These are phyloP conservation scores for Lymantria monacha DNA, from an alignment of 2,888 invertebrate genomes.

Conservation along the genomic window DNA sequence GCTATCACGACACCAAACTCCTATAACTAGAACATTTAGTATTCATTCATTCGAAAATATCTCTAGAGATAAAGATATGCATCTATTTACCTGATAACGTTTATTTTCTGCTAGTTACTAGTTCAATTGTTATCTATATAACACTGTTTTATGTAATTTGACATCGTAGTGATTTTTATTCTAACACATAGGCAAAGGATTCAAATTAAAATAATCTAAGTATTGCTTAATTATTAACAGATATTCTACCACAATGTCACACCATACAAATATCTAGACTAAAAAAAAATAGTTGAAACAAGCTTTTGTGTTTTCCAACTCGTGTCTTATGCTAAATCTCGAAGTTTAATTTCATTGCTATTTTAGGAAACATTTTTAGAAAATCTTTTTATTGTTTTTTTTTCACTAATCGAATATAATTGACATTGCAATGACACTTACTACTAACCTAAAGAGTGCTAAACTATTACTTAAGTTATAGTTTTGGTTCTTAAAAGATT, in stretches of 20 bases:
- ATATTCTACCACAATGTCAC: constrained; percentile 54
- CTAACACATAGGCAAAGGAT: constrained; percentile 16
- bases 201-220: constrained; percentile 17
- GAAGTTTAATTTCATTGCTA: constrained; percentile 41
- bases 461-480: constrained; percentile 71
- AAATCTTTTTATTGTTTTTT: constrained; percentile 67
- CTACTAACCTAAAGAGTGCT: constrained; percentile 78
- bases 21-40: constrained; percentile 71
- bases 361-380: constrained; percentile 65
- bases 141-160: constrained; percentile 57
- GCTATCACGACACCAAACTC: constrained; percentile 76
- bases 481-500: constrained; percentile 64
- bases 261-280: constrained; percentile 64
- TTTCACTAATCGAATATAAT: constrained; percentile 80
- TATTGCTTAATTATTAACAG: constrained; percentile 52
- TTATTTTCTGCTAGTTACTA: constrained; percentile 62
- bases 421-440: constrained; percentile 80
- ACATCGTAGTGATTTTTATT: constrained; percentile 24
- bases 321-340: constrained; percentile 42
- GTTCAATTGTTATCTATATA: constrained; percentile 51
- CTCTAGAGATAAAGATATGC: constrained; percentile 81
- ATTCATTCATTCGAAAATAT: constrained; percentile 70
- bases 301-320: constrained; percentile 38
- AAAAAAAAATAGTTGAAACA: constrained; percentile 48
- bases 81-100: constrained; percentile 77